Conservation (phyloP, 2,113 vertebrate species). For the Osmerus mordax region DNA sequence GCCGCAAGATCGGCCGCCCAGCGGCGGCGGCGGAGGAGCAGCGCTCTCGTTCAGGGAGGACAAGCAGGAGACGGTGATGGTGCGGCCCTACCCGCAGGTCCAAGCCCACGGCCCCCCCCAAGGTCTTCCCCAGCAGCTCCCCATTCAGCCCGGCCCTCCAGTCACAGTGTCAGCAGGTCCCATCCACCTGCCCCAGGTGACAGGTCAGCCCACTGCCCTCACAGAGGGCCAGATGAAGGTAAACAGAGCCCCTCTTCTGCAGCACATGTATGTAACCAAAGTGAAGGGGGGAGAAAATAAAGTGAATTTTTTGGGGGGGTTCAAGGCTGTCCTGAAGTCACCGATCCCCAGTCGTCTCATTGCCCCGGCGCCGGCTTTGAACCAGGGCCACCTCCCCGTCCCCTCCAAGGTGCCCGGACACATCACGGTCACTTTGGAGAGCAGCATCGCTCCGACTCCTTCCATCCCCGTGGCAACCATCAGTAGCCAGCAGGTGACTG, state of each 20-base stretch:
- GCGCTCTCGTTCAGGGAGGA: slow-evolving; percentile 85
- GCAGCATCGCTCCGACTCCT: slow-evolving; percentile 84
- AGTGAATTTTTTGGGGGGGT: background rate
- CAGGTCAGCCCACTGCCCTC: slow-evolving; percentile 82
- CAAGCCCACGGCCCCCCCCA: slow-evolving; percentile 72
- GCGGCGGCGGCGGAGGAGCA: slow-evolving; percentile 40
- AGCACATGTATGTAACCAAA: background rate
- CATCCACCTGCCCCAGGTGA: slow-evolving; percentile 78
- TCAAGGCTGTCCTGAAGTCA: slow-evolving; percentile 85
- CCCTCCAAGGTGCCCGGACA: slow-evolving; percentile 89
- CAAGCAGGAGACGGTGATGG: slow-evolving; percentile 95
- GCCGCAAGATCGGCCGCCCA: slow-evolving; percentile 77
- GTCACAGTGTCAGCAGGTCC: slow-evolving; percentile 83
- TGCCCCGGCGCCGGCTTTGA: slow-evolving; percentile 91
- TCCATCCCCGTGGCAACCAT: slow-evolving; percentile 97
- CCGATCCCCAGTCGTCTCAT: slow-evolving; percentile 93
- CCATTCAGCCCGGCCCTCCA: slow-evolving; percentile 80
- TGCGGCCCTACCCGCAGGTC: slow-evolving; percentile 77
- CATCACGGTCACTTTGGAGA: slow-evolving; percentile 92
- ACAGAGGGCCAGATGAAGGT: slow-evolving; percentile 95
- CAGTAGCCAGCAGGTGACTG: slow-evolving; percentile 91
- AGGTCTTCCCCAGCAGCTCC: slow-evolving; percentile 74
- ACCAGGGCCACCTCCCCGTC: slow-evolving; percentile 78
- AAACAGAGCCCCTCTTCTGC: slow-evolving; percentile 18
- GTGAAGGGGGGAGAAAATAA: background rate